phyloP scores from a whole-genome alignment of 2,888 invertebrate species.

The Shargacucullia verbasci region DNA sequence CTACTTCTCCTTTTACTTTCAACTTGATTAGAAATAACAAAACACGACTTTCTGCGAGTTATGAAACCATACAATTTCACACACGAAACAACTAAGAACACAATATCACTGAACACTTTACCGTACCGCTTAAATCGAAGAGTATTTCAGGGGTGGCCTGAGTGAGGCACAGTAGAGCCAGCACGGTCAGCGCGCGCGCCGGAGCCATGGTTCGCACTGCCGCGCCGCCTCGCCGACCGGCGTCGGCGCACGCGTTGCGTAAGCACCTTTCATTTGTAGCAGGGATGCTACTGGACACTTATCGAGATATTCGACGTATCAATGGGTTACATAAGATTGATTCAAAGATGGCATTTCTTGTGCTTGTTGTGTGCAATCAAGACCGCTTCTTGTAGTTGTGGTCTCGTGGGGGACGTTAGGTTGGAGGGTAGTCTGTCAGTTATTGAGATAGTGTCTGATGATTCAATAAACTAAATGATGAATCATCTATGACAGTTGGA shows the following conservation, averaged over 20 bases:
- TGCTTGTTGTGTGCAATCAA: too few relatives aligned
- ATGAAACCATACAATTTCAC: not conserved
- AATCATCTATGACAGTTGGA: too few relatives aligned
- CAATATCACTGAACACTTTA: conserved; percentile 14
- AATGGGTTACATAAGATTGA: conserved; percentile 4
- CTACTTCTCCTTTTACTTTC: too few relatives aligned
- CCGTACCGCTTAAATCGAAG: conserved; percentile 60
- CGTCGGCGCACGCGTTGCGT: conserved; percentile 25
- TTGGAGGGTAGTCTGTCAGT: too few relatives aligned
- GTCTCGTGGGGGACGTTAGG: too few relatives aligned
- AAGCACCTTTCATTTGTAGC: conserved; percentile 34
- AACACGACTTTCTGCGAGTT: not conserved
- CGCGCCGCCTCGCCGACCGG: conserved; percentile 10
- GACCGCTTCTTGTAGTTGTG: too few relatives aligned
- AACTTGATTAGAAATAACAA: not conserved
- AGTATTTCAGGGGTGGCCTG: conserved; percentile 40
- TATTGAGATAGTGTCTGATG: too few relatives aligned
- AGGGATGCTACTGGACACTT: conserved; percentile 27
- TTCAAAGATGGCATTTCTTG: not conserved
- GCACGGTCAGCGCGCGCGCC: conserved; percentile 51
- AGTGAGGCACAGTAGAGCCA: conserved; percentile 39
- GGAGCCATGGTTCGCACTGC: conserved; percentile 52
- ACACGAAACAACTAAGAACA: not conserved
- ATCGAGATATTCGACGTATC: not conserved
- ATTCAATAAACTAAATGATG: too few relatives aligned